Conservation (phyloP, 2,888 invertebrate species). For the Willowsia nigromaculata region DNA sequence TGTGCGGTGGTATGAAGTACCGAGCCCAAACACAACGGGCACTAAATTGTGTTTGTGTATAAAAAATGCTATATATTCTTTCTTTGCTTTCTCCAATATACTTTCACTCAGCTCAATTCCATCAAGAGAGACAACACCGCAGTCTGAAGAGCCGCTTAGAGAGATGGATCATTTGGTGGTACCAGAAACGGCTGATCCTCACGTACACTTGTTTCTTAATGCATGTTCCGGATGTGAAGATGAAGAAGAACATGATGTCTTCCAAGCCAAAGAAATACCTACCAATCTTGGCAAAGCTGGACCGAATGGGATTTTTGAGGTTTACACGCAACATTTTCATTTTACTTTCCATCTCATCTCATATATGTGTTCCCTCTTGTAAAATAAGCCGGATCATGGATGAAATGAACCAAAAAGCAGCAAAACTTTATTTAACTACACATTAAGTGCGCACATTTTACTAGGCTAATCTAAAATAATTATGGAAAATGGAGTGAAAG, state of each 20-base stretch:
- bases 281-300: conserved; percentile 55
- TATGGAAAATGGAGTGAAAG: neutral
- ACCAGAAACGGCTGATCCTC: conserved; percentile 65
- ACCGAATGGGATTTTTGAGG: conserved; percentile 76
- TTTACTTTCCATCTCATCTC: neutral
- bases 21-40: neutral
- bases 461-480: neutral
- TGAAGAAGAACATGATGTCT: conserved; percentile 65
- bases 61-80: neutral
- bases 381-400: neutral
- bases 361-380: neutral
- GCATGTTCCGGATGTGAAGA: conserved; percentile 65
- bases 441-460: neutral
- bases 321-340: conserved; percentile 38
- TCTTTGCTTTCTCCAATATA: neutral
- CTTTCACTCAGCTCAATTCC: conserved; percentile 78
- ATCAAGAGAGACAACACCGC: conserved; percentile 72
- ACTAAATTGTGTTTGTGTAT: conserved; percentile 2
- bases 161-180: conserved; percentile 72
- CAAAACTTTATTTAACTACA: neutral
- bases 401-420: neutral
- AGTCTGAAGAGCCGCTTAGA: conserved; percentile 66
- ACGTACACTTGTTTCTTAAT: conserved; percentile 68
- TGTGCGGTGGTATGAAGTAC: neutral
- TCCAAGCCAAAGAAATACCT: conserved; percentile 73